These are phyloP conservation scores for Antheraea assamensis DNA, from an alignment of 2,888 invertebrate species.

Conservation along the genomic window DNA sequence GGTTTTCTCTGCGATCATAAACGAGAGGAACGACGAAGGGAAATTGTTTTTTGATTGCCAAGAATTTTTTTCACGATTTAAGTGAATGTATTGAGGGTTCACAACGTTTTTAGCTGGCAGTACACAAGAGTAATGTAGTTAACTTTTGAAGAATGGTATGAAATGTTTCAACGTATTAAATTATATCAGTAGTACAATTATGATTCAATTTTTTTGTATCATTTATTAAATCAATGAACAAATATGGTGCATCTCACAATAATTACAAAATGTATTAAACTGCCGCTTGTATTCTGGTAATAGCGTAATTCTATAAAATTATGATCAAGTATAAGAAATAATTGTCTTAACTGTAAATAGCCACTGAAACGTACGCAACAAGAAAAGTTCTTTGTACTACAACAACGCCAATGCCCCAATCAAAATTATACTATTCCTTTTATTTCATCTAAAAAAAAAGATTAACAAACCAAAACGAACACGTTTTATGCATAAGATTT, in stretches of 20 bases:
- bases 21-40: slow-evolving; percentile 24
- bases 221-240: not conserved
- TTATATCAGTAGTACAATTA: not conserved
- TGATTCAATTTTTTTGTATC: not conserved
- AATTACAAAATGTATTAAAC: no score
- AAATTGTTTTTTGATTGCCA: slow-evolving; percentile 51
- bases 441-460: no score
- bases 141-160: not conserved
- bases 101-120: not conserved
- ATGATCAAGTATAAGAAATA: no score
- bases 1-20: slow-evolving; percentile 20
- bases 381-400: no score
- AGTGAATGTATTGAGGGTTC: not conserved
- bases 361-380: no score
- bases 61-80: slow-evolving; percentile 31
- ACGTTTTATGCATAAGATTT: no score
- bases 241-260: not conserved
- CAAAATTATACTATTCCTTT: no score
- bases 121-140: not conserved
- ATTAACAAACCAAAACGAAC: no score
- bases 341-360: no score
- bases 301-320: no score
- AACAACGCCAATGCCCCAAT: no score
- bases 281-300: no score
- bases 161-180: not conserved